Evolutionary conservation across 2,888 invertebrate genomes (phyloP).

Genomic region (Scaptomyza polygonia): DNA sequence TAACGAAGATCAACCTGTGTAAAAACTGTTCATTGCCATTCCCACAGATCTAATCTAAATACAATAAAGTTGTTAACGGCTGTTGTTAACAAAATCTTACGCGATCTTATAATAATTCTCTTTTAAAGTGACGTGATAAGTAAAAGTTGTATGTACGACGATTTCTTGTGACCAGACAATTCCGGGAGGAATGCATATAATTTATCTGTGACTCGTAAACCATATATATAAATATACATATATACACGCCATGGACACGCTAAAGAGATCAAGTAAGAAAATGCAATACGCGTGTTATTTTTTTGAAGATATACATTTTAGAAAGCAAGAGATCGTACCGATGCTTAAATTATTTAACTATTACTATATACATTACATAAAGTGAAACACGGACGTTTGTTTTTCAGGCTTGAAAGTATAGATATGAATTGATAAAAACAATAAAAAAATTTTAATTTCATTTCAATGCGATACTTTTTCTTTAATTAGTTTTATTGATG

Average conservation of each 20-base stretch:
- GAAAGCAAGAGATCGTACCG: neutral
- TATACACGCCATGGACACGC: conserved; percentile 7
- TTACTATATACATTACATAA: no score
- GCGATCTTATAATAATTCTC: conserved; percentile 23
- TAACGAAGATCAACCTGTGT: conserved; percentile 1
- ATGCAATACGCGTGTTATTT: neutral
- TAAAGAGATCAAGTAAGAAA: conserved; percentile 18
- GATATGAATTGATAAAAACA: neutral
- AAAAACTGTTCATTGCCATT: conserved; percentile 9
- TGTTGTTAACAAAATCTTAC: conserved; percentile 34
- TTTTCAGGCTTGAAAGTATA: no score
- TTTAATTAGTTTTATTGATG: neutral
- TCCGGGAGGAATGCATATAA: conserved; percentile 12
- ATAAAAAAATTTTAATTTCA: neutral
- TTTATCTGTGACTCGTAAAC: conserved; percentile 46
- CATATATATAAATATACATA: no score
- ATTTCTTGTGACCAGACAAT: conserved; percentile 4
- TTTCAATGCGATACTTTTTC: neutral
- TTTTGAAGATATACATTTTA: neutral
- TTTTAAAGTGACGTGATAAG: conserved; percentile 34
- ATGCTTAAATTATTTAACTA: neutral
- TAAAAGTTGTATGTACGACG: conserved; percentile 24
- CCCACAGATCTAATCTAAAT: conserved; percentile 25
- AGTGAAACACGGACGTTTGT: no score
- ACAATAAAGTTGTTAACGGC: conserved; percentile 20